Conservation (phyloP, 2,888 invertebrate species). For the Drosophila infuscata region DNA sequence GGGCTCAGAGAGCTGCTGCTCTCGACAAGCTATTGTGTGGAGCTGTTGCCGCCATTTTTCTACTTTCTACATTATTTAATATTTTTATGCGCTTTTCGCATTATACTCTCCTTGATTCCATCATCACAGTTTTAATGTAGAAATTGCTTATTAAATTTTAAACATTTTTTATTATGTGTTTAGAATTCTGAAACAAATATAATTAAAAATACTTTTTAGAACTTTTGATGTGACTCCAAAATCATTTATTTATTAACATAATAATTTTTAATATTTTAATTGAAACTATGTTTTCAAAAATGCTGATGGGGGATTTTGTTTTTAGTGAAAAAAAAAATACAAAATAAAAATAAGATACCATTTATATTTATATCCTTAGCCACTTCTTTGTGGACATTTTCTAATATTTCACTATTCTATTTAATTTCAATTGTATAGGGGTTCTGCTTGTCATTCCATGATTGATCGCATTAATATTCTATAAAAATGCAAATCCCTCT, state of each 20-base stretch:
- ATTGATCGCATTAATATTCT: constrained; percentile 25
- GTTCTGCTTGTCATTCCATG: not conserved
- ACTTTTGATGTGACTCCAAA: no score
- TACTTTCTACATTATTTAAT: constrained; percentile 11
- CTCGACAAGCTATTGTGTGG: constrained; percentile 34
- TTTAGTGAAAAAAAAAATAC: not conserved
- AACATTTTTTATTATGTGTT: constrained; percentile 10
- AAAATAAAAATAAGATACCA: not conserved
- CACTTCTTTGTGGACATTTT: not conserved
- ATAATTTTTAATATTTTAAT: not conserved
- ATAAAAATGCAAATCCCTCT: not conserved
- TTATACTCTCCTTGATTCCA: constrained; percentile 5
- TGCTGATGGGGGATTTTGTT: not conserved
- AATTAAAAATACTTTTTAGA: no score
- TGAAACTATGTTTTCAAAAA: not conserved
- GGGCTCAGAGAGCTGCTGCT: constrained; percentile 32
- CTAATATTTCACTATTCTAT: not conserved
- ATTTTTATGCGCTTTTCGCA: constrained; percentile 41
- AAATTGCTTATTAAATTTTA: constrained; percentile 47
- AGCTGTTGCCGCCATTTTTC: constrained; percentile 31
- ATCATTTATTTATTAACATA: no score
- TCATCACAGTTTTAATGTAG: constrained; percentile 40
- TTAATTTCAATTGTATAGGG: constrained; percentile 1
- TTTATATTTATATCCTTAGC: not conserved
- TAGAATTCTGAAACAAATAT: not conserved